Evolutionary conservation across 2,797 vertebrate species (phyloP), one percentile per base, ranked within the genome.

Genomic region (Propithecus deckenii): DNA sequence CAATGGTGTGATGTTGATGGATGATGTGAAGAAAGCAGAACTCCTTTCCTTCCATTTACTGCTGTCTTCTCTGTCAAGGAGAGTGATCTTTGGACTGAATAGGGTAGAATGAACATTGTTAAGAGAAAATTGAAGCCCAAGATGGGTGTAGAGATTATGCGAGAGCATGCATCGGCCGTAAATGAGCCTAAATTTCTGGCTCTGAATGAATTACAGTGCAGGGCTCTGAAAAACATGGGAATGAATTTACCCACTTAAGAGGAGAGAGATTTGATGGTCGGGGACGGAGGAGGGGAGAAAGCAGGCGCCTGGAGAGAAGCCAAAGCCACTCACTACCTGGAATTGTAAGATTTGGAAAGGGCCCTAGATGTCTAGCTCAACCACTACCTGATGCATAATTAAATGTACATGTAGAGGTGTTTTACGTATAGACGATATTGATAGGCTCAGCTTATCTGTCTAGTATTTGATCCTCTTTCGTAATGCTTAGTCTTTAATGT

Each of bases 41-140:
- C 71, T 95, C 38, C 65, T 94, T 50, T 84, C 55, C 25, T 95
- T 50, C 76, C 48, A 30, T 92, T 79, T 95, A 50, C 80, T 80
- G 50, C 80, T 83, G 85, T 93, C 79, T 97, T 89, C 88, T 84
- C 85, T 96, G 94, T 87, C 76, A 90, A 75, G 78, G 91, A 94
- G 67, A 92, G 71, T 94, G 92, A 90, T 96, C 95, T 96, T 84
- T 75, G 67, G 28, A 85, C 86, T 86, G 48, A 95, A 87, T 11
- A 95, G 86, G 89, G 75, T 59, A 84, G 81, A 87, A 72, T 18
- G 78, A 96, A 97, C 63, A 86, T 95, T 91, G 91, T 92, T 92
- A 97, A 89, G 94, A 88, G 92, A 94, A 97, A 94, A 97, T 85
- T 94, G 92, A 92, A 88, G 65, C 74, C 52, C 63, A 69, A 93